phyloP scores from a whole-genome alignment of 2,888 invertebrate species.

The Proisotoma minuta region DNA sequence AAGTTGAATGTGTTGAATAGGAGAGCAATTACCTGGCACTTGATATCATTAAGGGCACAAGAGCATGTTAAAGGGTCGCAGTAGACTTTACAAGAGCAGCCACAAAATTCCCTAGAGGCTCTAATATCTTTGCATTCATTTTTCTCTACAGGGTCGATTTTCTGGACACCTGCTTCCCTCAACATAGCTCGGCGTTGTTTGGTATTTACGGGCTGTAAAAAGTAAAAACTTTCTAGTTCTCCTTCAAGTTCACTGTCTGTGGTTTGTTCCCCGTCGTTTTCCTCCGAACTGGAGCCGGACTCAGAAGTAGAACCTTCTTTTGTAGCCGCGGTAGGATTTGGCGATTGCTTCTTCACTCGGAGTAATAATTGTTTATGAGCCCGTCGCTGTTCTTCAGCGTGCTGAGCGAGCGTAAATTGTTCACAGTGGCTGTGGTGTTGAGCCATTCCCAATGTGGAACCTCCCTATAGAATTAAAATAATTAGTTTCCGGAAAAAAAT shows the following conservation, averaged over 20 bases:
- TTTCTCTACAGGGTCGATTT: conserved; percentile 89
- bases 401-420: conserved; percentile 78
- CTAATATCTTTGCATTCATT: conserved; percentile 90
- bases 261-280: conserved; percentile 75
- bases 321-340: conserved; percentile 50
- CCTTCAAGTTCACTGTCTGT: conserved; percentile 65
- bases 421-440: conserved; percentile 61
- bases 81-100: conserved; percentile 84
- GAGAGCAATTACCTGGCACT: conserved; percentile 69
- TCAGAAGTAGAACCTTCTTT: conserved; percentile 51
- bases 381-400: conserved; percentile 80
- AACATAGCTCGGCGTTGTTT: conserved; percentile 81
- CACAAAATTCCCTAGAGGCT: conserved; percentile 86
- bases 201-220: conserved; percentile 78
- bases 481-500: neutral
- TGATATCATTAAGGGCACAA: conserved; percentile 90
- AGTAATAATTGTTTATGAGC: conserved; percentile 76
- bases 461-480: conserved; percentile 51
- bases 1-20: neutral
- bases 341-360: conserved; percentile 66
- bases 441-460: conserved; percentile 81
- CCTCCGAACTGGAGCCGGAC: conserved; percentile 54
- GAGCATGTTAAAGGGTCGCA: conserved; percentile 95
- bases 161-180: conserved; percentile 85
- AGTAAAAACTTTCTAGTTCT: conserved; percentile 83